Base-by-base conservation (phyloP, 92 coral and sea anemone species). In the Epizoanthus illoricatus region DNA sequence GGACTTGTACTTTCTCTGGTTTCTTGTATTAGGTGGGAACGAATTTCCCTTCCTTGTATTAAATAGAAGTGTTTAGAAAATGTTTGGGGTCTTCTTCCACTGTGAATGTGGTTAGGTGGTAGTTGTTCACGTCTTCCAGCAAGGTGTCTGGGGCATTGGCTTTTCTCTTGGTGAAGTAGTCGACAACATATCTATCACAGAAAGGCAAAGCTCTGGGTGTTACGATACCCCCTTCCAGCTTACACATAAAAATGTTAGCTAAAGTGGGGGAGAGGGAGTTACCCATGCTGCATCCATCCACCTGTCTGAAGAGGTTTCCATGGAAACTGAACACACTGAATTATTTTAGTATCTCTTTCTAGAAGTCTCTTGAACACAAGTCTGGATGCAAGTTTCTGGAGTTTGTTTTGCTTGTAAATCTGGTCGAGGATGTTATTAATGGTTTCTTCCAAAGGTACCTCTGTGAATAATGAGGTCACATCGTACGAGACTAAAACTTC, bases 21-120 rank as follows among this genome's bases (percentile, higher is more conserved):
- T 0, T 74, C 1, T 73, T 40, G 69, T 76, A 76, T 9, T 3
- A 40, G n/a, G 6, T 12, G 12, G 11, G n/a, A 3, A 8, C 24
- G 15, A 75, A 49, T 49, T 54, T 75, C 36, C 5, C 68, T 24
- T 45, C 33, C 2, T 49, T 75, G 8, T 24, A 52, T 20, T 13
- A 3, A 12, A 47, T 7, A 15, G 81, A 13, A 2, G 81, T 75
- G 19, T 57, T 69, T 12, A 75, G 41, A 62, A 75, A 75, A 21
- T 54, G 69, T 5, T 75, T 64, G 10, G 81, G 67, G 43, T 57
- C 63, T 57, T 52, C 81, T 56, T 76, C 69, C 11, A 58, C 81
- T 5, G 69, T 49, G n/a, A 76, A 76, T 0, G 13, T 59, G 36
- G 18, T 76, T 12, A 23, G 69, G 39, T 18, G 81, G 67, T 76